These are phyloP conservation scores for Aselliscus stoliczkanus DNA, from an alignment of 2,797 vertebrate genomes.

Conservation along the genomic window DNA sequence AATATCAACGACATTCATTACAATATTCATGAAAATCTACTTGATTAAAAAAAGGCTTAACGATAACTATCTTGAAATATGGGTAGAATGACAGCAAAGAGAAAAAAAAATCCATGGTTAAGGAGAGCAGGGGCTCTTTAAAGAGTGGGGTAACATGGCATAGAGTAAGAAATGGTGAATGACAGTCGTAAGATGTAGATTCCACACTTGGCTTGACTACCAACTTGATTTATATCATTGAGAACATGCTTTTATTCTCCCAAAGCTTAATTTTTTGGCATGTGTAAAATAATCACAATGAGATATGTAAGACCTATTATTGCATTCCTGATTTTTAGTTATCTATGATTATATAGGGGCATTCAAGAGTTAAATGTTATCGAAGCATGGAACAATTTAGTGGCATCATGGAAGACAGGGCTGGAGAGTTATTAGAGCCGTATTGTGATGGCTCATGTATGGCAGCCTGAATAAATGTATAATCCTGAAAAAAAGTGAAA, in stretches of 20 bases:
- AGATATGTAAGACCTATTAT: background rate
- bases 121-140: background rate
- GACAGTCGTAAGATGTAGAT: background rate
- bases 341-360: background rate
- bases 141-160: background rate
- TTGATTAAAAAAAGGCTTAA: background rate
- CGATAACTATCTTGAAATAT: background rate
- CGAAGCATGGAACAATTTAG: background rate
- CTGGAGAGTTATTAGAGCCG: background rate
- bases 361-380: background rate
- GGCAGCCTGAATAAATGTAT: background rate
- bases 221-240: background rate
- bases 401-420: background rate
- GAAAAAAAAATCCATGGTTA: background rate
- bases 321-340: background rate
- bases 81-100: background rate
- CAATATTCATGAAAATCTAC: constrained; percentile 1
- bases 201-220: background rate
- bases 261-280: background rate
- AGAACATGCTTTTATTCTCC: background rate
- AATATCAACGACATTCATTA: constrained; percentile 30
- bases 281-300: background rate
- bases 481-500: background rate
- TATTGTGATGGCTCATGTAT: fast-evolving
- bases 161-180: background rate